Evolutionary conservation across 2,797 vertebrate species (phyloP).

Genomic region (Phoeniculus purpureus): DNA sequence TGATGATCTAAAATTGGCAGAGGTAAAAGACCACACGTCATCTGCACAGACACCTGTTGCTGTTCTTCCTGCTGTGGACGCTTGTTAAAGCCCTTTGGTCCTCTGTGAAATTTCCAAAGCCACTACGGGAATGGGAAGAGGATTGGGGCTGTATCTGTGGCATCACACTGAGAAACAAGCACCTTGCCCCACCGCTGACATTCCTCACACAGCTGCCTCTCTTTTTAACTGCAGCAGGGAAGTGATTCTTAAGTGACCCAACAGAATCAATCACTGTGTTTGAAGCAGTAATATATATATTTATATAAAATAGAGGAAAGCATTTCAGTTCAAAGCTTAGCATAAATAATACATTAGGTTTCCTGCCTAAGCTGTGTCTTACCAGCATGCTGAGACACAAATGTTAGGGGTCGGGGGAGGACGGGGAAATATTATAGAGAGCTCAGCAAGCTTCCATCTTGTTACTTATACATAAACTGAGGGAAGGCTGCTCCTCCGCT

Average conservation of each 20-base stretch:
- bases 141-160: fast-evolving
- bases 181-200: fast-evolving
- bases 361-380: slow-evolving; percentile 39
- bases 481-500: neutral
- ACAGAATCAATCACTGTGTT: neutral
- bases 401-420: neutral
- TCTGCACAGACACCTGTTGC: neutral
- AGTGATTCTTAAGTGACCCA: neutral
- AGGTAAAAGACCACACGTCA: neutral
- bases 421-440: neutral
- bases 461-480: slow-evolving; percentile 55
- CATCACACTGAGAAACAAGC: neutral
- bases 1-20: neutral
- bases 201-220: fast-evolving
- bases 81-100: neutral
- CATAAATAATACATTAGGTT: slow-evolving; percentile 58
- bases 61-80: neutral
- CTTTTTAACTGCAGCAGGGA: neutral
- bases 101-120: neutral
- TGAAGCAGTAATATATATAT: slow-evolving; percentile 13
- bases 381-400: slow-evolving; percentile 27
- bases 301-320: slow-evolving; percentile 33
- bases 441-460: slow-evolving; percentile 48
- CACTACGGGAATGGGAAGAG: neutral
- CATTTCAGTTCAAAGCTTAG: slow-evolving; percentile 27